These are phyloP conservation scores for Drosophila rhopaloa DNA, from an alignment of 1,140 invertebrate genomes.

Conservation along the genomic window DNA sequence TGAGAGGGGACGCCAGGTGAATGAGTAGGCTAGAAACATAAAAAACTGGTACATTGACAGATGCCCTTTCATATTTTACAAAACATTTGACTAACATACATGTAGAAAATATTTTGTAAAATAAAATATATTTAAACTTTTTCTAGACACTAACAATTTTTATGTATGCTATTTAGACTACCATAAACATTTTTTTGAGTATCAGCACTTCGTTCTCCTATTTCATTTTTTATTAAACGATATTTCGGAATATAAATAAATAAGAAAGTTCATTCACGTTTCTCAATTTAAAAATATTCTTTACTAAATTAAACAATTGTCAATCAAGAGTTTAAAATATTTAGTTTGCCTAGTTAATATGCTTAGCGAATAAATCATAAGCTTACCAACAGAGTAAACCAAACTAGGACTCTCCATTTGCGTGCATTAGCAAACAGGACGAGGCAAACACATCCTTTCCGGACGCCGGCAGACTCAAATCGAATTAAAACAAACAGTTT, in stretches of 20 bases:
- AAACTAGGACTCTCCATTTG: constrained; percentile 31
- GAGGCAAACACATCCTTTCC: constrained; percentile 31
- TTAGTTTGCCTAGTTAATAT: background rate
- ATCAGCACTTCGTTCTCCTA: no score
- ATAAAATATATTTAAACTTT: no score
- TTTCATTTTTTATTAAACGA: no score
- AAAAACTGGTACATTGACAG: no score
- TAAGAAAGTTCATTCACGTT: no score
- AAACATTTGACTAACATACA: no score
- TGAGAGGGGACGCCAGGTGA: constrained; percentile 3
- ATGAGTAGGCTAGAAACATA: background rate
- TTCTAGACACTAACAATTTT: no score
- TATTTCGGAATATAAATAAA: background rate
- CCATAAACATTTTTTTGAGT: no score
- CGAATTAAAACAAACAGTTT: constrained; percentile 72
- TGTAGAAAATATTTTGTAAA: no score
- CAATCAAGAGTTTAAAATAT: no score
- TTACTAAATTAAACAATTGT: background rate
- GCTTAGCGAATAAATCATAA: background rate
- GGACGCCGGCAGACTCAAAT: constrained; percentile 33
- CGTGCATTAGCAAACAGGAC: constrained; percentile 23
- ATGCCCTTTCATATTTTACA: background rate
- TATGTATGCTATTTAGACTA: no score
- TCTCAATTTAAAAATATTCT: no score
- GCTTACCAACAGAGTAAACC: constrained; percentile 6